phyloP scores from a whole-genome alignment of 2,888 invertebrate species.

The Eilema griseolum region DNA sequence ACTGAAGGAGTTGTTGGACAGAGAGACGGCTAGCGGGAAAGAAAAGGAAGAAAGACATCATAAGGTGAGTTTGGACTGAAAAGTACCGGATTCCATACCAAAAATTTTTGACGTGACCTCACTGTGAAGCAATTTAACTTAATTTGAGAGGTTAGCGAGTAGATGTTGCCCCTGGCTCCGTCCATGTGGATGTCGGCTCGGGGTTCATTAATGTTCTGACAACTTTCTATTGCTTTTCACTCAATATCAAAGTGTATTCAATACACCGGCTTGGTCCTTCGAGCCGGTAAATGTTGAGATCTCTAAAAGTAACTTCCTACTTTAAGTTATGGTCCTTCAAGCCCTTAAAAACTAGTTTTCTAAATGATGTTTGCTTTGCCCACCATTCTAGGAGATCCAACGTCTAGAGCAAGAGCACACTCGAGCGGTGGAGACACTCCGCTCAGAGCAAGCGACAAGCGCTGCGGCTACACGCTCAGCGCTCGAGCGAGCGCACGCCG shows the following conservation, averaged over 20 bases:
- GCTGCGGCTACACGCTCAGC: conserved; percentile 64
- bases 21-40: conserved; percentile 74
- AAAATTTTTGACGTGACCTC: too few species aligned
- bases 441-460: conserved; percentile 59
- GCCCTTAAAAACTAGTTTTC: too few species aligned
- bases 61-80: conserved; percentile 65
- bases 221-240: too few species aligned
- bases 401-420: conserved; percentile 68
- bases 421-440: conserved; percentile 64
- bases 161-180: too few species aligned
- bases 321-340: too few species aligned
- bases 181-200: too few species aligned
- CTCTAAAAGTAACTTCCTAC: neutral
- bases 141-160: too few species aligned
- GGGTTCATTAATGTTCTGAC: too few species aligned
- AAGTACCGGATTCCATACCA: too few species aligned
- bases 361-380: neutral
- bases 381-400: conserved; percentile 65
- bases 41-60: conserved; percentile 74
- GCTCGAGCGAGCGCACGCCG: conserved; percentile 72
- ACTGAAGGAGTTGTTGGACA: conserved; percentile 81
- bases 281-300: neutral
- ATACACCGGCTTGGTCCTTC: neutral
- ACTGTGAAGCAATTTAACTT: too few species aligned
- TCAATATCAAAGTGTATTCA: too few species aligned